Evolutionary conservation across 2,888 invertebrate species (phyloP).

Genomic region (Euplexia lucipara): DNA sequence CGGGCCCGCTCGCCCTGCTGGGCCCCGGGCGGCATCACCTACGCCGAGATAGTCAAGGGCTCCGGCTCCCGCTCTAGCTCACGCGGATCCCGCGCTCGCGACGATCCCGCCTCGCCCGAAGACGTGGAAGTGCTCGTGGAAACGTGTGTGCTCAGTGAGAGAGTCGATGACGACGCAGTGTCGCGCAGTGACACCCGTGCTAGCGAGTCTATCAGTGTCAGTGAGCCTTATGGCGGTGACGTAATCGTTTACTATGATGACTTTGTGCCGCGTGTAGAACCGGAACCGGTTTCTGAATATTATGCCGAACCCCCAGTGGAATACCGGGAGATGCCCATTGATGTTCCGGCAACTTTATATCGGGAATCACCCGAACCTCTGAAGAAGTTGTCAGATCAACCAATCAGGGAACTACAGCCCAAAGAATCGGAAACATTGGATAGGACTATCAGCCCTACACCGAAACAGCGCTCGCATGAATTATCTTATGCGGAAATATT

Average conservation of each 20-base stretch:
- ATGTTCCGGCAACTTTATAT: conserved; percentile 49
- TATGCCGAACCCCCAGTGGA: conserved; percentile 63
- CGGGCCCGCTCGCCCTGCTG: conserved; percentile 89
- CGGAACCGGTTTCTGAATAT: conserved; percentile 57
- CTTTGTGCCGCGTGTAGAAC: conserved; percentile 41
- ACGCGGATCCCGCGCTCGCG: conserved; percentile 71
- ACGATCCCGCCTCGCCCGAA: conserved; percentile 60
- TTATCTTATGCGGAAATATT: conserved; percentile 94
- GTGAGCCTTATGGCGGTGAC: conserved; percentile 78
- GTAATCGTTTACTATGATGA: conserved; percentile 71
- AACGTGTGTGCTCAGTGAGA: conserved; percentile 73
- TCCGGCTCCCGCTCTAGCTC: conserved; percentile 82
- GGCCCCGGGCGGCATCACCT: conserved; percentile 94
- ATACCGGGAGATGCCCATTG: conserved; percentile 64
- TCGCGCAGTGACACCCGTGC: conserved; percentile 75
- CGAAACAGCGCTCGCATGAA: conserved; percentile 89
- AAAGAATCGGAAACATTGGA: conserved; percentile 68
- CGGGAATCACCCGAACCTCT: conserved; percentile 36
- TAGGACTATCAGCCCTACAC: conserved; percentile 75
- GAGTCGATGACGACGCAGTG: conserved; percentile 63
- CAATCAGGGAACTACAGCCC: conserved; percentile 59
- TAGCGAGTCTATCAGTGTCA: conserved; percentile 81
- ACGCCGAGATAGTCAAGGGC: conserved; percentile 95
- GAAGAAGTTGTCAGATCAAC: conserved; percentile 35
- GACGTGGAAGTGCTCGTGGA: conserved; percentile 71